Evolutionary conservation across 2,113 vertebrate genomes (phyloP).

Genomic region (Nycticryphes semicollaris): DNA sequence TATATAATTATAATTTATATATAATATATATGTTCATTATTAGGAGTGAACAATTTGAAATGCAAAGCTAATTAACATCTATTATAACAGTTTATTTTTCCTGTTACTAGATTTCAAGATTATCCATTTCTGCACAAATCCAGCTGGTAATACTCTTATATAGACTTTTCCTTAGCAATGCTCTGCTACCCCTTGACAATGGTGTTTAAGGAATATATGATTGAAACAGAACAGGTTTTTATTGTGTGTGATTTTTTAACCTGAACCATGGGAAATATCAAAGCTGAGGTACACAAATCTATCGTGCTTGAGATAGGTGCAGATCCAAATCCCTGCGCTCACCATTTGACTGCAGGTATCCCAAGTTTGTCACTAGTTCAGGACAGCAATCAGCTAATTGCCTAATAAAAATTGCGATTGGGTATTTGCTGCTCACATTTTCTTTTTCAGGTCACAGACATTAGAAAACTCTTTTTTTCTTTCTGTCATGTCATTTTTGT

Average conservation of each 20-base stretch:
- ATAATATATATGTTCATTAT: too few relatives aligned
- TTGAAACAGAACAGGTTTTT: constrained; percentile 14
- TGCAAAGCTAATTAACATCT: constrained; percentile 57
- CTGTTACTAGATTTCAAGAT: constrained; percentile 32
- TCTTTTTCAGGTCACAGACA: constrained; percentile 30
- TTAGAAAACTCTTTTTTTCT: background rate
- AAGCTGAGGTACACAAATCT: background rate
- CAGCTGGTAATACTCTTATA: constrained; percentile 38
- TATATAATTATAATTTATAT: too few relatives aligned
- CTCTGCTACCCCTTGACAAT: background rate
- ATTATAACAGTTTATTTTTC: constrained; percentile 5
- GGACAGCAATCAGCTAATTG: constrained; percentile 46
- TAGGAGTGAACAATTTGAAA: constrained; percentile 51
- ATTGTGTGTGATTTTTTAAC: background rate
- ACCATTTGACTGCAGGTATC: background rate
- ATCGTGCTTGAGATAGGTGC: background rate
- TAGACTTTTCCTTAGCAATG: constrained; percentile 16
- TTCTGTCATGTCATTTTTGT: background rate
- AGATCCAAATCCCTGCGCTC: background rate
- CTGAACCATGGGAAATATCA: constrained; percentile 29
- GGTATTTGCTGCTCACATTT: background rate
- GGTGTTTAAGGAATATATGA: constrained; percentile 10
- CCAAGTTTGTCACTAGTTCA: constrained; percentile 19
- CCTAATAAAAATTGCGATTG: background rate
- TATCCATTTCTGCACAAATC: constrained; percentile 46